Base-by-base conservation (phyloP, 2,888 invertebrate genomes). In the Asteroscopus sphinx region DNA sequence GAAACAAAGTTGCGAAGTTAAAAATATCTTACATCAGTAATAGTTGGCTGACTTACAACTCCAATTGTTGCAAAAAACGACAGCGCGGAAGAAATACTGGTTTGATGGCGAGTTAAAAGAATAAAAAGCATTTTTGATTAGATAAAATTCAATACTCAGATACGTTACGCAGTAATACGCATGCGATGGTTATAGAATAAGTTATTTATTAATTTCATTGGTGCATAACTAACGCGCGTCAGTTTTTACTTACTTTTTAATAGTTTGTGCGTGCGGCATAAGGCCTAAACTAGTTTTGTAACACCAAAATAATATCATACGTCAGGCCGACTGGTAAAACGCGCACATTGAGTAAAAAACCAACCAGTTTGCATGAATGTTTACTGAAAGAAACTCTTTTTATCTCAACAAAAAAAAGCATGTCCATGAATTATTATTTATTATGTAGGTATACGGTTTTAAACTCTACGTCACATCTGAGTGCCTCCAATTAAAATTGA, bases 401-500 rank as follows among this genome's bases (percentile, higher is more conserved):
- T 57, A 35, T 35, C 21, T 42, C 16, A 7, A 33, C 6, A 7
- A 45, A 46, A 51, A 44, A 51, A 45, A 5, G 11, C 35, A 11
- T 15, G 42, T 51, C 46, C 41, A 39, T 49, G 5, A 58, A 48
- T 59, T 41, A 36, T 44, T 47, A 41, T 42, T 40, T 63, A 54
- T 55, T 59, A 68, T 49, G 13, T 39, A 36, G 3, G 13, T 33
- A 40, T 17, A 49, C 48, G 35, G 15, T 46, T 56, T 60, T 56
- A 32, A 46, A 59, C 25, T 62, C 37, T 40, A 46, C 63, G 69
- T 75, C 56, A 53, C 71, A 76, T 59, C 42, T 41, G 68, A 77
- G 63, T 67, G 67, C 58, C 39, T 70, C 63, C 65, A 70, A 78
- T 61, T 66, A 69, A 58, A 64, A 62, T 59, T 45, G 36, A 45